Conservation (phyloP, 2,797 vertebrate genomes). For the Diceros bicornis region DNA sequence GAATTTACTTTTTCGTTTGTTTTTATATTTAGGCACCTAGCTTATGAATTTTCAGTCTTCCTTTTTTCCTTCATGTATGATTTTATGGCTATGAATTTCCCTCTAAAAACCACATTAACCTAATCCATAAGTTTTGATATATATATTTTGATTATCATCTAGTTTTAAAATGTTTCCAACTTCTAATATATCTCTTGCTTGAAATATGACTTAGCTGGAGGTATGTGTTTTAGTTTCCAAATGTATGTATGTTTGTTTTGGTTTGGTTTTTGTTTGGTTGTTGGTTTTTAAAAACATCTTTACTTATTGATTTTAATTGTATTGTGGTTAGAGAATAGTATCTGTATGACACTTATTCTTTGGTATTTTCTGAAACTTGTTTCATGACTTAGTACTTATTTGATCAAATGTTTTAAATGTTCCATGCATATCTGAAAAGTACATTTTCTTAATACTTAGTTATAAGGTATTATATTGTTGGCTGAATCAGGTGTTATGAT, state of each 20-base stretch:
- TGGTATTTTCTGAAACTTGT: not conserved
- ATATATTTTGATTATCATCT: not conserved
- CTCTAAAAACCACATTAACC: not conserved
- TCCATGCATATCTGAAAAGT: not conserved
- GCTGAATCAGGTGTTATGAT: not conserved
- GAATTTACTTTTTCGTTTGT: not conserved
- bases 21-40: not conserved
- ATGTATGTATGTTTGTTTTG: not conserved
- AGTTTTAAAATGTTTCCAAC: not conserved
- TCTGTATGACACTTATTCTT: not conserved
- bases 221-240: not conserved
- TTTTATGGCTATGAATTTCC: constrained; percentile 3
- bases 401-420: not conserved
- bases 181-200: not conserved
- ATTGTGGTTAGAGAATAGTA: not conserved
- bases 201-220: not conserved
- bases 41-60: not conserved
- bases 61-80: not conserved
- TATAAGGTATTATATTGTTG: not conserved
- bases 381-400: not conserved
- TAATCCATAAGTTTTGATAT: not conserved
- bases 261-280: not conserved
- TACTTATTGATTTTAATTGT: not conserved
- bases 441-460: not conserved
- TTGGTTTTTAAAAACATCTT: not conserved